Percentiles rank a stretch among this genome's conserved stretches.
Evolutionary conservation across 2,113 vertebrate genomes (phyloP).

Genomic region (Brachypodius melanocephalos): DNA sequence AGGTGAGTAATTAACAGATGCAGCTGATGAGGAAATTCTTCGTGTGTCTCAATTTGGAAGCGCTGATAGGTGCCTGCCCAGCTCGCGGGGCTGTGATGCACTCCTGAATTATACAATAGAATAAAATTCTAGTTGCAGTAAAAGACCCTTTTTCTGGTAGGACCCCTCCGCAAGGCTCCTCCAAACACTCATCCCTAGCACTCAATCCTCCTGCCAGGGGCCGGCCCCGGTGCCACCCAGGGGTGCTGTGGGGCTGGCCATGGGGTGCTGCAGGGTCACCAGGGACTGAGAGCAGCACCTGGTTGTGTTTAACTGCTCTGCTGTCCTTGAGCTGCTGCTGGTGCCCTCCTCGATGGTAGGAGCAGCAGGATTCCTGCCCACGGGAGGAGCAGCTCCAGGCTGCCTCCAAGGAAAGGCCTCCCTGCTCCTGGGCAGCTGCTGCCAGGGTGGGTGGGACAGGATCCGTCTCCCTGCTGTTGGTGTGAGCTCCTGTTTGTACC

Average conservation of each 20-base stretch:
- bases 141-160: slow-evolving; percentile 22
- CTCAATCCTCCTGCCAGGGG: neutral
- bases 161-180: neutral
- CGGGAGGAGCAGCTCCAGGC: neutral
- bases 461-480: neutral
- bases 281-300: neutral
- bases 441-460: fast-evolving
- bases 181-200: neutral
- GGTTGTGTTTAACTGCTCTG: neutral
- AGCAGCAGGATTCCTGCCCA: neutral
- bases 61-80: slow-evolving; percentile 6
- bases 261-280: neutral
- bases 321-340: neutral
- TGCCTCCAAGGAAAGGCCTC: neutral
- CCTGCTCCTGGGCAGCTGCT: neutral
- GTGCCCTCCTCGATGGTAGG: fast-evolving
- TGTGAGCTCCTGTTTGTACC: neutral
- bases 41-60: neutral
- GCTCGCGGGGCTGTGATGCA: neutral
- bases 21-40: neutral
- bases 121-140: slow-evolving; percentile 42
- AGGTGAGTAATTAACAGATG: neutral
- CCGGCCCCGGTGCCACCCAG: neutral
- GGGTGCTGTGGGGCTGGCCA: neutral
- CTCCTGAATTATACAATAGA: slow-evolving; percentile 10